phyloP scores from a whole-genome alignment of 1,140 invertebrate genomes.

The Brachionus paranguensis region DNA sequence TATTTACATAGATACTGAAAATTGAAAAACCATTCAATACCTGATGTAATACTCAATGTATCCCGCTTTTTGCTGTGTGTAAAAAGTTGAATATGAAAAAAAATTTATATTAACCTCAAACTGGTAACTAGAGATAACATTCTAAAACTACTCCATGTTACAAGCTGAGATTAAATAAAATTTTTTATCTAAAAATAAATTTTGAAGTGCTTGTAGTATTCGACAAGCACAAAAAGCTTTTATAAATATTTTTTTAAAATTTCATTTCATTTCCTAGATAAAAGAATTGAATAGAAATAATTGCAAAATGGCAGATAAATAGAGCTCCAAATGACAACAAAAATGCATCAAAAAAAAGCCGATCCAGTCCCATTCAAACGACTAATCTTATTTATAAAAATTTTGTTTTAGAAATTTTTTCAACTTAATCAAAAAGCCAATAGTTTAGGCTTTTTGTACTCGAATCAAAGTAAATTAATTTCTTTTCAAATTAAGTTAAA shows the following conservation, averaged over 20 bases:
- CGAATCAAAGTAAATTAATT: not conserved
- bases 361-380: not conserved
- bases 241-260: not conserved
- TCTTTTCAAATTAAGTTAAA: not conserved
- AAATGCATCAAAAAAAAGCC: not conserved
- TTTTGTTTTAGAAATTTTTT: not conserved
- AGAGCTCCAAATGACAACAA: not conserved
- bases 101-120: slow-evolving; percentile 32
- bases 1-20: slow-evolving; percentile 40
- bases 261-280: not conserved
- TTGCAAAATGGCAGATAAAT: slow-evolving; percentile 1
- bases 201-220: not conserved
- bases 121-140: slow-evolving; percentile 33
- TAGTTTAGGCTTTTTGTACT: not conserved
- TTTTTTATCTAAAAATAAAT: not conserved
- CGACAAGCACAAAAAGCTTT: not conserved
- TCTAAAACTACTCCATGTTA: slow-evolving; percentile 38
- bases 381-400: not conserved
- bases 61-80: not conserved
- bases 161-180: slow-evolving; percentile 40
- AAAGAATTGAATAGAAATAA: not conserved
- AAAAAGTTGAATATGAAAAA: not conserved
- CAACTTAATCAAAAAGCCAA: not conserved
- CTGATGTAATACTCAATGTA: slow-evolving; percentile 40
- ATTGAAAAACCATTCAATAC: slow-evolving; percentile 35